Evolutionary conservation across 1,140 invertebrate genomes (phyloP).

Genomic region (Drosophila nigrodunni): DNA sequence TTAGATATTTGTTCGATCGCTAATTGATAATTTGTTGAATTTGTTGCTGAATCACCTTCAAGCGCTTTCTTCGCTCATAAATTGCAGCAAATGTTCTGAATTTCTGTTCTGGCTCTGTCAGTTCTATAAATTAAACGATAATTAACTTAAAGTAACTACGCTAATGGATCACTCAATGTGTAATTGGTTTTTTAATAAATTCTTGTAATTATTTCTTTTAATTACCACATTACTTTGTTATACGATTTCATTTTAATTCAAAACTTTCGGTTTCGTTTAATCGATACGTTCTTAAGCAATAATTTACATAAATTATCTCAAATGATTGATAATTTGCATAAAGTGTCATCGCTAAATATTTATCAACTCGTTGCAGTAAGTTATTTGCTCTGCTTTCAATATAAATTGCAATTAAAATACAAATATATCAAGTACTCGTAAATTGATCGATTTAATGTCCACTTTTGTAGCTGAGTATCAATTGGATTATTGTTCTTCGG

Average conservation of each 20-base stretch:
- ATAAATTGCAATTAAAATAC: constrained; percentile 31
- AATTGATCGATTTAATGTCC: not conserved
- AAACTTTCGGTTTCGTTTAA: no score
- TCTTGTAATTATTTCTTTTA: not conserved
- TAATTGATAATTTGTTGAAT: constrained; percentile 45
- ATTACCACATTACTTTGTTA: not conserved
- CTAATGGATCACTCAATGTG: no score
- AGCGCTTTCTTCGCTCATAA: not conserved
- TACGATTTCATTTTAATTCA: no score
- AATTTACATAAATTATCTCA: no score
- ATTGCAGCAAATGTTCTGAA: not conserved
- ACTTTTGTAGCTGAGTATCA: not conserved
- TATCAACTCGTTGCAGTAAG: no score
- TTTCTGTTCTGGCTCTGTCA: not conserved
- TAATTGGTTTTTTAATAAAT: not conserved
- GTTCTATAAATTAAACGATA: not conserved
- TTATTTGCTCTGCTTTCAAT: not conserved
- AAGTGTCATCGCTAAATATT: not conserved
- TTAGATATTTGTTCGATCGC: constrained; percentile 27
- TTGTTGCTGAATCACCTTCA: not conserved
- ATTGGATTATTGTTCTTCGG: not conserved
- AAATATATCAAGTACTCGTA: not conserved
- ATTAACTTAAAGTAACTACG: not conserved
- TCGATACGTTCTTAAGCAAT: no score
- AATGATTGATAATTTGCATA: not conserved